phyloP scores from a whole-genome alignment of 2,797 vertebrate species.

The Xiphorhynchus erythropygius region DNA sequence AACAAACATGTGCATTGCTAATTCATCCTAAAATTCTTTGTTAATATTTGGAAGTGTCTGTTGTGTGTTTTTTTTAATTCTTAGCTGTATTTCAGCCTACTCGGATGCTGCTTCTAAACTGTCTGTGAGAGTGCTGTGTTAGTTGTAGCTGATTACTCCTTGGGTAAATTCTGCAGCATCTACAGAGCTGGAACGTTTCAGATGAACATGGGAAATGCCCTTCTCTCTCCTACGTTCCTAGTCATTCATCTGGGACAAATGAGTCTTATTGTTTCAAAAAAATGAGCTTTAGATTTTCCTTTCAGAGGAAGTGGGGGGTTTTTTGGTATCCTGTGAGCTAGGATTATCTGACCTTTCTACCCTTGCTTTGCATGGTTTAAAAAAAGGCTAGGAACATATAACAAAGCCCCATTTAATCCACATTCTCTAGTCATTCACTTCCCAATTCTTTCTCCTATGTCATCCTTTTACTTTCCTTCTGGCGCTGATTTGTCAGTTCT shows the following conservation, averaged over 20 bases:
- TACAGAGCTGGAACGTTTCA: not conserved
- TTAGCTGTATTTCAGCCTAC: not conserved
- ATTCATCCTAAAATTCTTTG: not conserved
- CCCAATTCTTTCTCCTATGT: not conserved
- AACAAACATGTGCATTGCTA: not conserved
- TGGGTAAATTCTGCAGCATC: not conserved
- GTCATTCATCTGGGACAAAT: not conserved
- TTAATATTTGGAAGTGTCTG: not conserved
- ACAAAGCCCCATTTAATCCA: not conserved
- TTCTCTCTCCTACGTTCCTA: not conserved
- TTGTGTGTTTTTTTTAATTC: not conserved
- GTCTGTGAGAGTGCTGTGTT: not conserved
- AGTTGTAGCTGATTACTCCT: not conserved
- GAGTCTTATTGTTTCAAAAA: not conserved
- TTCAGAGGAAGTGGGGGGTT: not conserved
- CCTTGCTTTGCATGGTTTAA: not conserved
- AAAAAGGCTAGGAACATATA: not conserved
- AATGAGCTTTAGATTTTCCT: not conserved
- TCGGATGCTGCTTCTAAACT: not conserved
- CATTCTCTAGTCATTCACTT: not conserved
- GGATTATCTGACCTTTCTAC: conserved; percentile 7
- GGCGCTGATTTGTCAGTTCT: not conserved
- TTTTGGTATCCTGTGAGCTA: not conserved
- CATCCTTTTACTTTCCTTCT: not conserved
- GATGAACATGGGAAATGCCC: not conserved